Base-by-base conservation (phyloP, 2,888 invertebrate genomes). In the Eulithis prunata region DNA sequence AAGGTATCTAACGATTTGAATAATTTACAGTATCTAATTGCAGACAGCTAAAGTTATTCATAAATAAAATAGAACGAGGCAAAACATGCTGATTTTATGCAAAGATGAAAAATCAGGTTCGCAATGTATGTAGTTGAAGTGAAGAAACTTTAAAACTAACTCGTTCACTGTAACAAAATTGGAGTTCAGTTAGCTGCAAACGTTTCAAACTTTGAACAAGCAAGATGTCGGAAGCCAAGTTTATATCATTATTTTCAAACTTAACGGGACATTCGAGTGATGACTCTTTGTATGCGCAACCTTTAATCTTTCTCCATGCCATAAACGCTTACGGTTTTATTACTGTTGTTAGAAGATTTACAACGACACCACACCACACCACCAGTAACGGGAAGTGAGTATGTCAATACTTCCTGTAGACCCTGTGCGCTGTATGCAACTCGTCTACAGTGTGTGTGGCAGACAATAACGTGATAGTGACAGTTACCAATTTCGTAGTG, bases 41-140 rank as follows among this genome's bases (percentile, higher is more conserved):
- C 59, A 52, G 32, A 8, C 52, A 6, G 43, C 52, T 32, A 51
- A 52, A 43, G 59, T 32, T 28, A 52, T 59, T 51, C 43, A 28
- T 51, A 21, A 58, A 52, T 52, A 36, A 38, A 49, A 49, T 49
- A 11, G 49, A 49, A 57, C 38, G 38, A 46, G 36, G 47, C 54
- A 53, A 61, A 61, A 54, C 60, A 46, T 61, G 54, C 56, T 45
- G 51, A 57, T 62, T 57, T 62, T 43, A 62, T 57, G 52, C 60
- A 36, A 45, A 5, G 54, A 55, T 59, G 2, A 56, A 43, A 14
- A 63, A 64, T 57, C 57, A 14, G 46, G 43, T 57, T 53, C 28
- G 21, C 14, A 32, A 52, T 0, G 3, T 41, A 28, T n/a, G 12
- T 52, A 49, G 43, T 55, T 59, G n/a, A 56, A 65, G 58, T 59